Evolutionary conservation across 1,140 invertebrate species (phyloP).

Genomic region (Rhynchophorus ferrugineus): DNA sequence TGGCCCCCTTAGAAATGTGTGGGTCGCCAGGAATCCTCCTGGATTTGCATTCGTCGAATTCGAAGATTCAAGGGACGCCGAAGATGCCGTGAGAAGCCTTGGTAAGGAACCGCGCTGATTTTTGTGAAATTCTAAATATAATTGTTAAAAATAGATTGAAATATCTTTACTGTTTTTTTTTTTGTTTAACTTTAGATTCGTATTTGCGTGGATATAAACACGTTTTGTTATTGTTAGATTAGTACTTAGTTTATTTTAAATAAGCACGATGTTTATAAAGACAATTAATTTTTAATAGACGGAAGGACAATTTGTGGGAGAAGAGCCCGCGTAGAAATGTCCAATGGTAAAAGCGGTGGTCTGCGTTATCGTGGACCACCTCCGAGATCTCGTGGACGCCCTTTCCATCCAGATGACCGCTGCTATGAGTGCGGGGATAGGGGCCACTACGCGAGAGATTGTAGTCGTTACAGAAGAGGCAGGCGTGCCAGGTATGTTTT

Average conservation of each 20-base stretch:
- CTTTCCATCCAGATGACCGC: constrained; percentile 74
- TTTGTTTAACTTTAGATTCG: constrained; percentile 3
- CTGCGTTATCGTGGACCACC: constrained; percentile 47
- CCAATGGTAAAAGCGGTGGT: constrained; percentile 72
- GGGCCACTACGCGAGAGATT: constrained; percentile 88
- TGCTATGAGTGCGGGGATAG: constrained; percentile 90
- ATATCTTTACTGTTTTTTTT: neutral
- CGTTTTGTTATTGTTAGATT: too few relatives aligned
- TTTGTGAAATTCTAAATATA: neutral
- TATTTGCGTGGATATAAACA: too few relatives aligned
- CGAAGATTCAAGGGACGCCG: constrained; percentile 83
- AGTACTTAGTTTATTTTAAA: too few relatives aligned
- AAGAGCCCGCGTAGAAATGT: constrained; percentile 85
- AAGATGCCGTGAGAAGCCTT: constrained; percentile 77
- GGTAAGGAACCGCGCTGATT: constrained; percentile 46
- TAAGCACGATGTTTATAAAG: too few relatives aligned
- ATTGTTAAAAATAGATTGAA: neutral
- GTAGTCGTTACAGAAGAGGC: constrained; percentile 54
- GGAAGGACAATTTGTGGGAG: constrained; percentile 79
- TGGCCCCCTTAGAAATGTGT: constrained; percentile 87
- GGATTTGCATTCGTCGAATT: constrained; percentile 96
- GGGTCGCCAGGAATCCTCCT: constrained; percentile 88
- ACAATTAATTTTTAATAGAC: constrained; percentile 44
- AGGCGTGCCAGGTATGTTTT: constrained; percentile 48
- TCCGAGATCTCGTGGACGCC: constrained; percentile 49